Base-by-base conservation (phyloP, 2,888 invertebrate species). In the Cerceris rybyensis region DNA sequence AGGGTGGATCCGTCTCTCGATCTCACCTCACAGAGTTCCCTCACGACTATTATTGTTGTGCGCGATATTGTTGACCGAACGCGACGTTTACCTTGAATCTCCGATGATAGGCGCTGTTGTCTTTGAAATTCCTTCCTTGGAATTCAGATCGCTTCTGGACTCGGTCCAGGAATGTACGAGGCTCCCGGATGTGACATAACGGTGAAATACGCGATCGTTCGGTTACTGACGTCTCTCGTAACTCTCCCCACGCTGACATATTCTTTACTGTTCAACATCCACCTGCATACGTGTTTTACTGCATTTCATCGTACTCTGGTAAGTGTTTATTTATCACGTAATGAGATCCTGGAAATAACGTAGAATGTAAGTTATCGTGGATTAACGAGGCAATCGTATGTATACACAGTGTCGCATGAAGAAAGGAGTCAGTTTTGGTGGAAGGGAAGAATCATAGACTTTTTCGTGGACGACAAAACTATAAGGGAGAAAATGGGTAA, bases 1-100 rank as follows among this genome's bases (percentile, higher is more conserved):
- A 88, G 90, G 88, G 89, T 88, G 88, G 88, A 87, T 80, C 88
- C 80, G 60, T 65, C 72, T 78, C 70, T 69, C 58, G 41, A 70
- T 79, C 72, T 64, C 52, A 49, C 55, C 28, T 14, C 41, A 17
- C 59, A 39, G 28, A n/a, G 55, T 8, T n/a, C 7, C 14, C 13
- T n/a, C 14, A n/a, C n/a, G 9, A 28, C 8, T 28, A 28, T 57
- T 13, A 16, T 59, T 55, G 39, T 16, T 39, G 14, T n/a, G 17
- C 14, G 17, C 8, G 17, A 17, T 55, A 7, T 7, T 16, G 6
- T 17, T 28, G 55, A 16, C 46, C 9, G 46, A 46, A 1, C 13
- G 28, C 46, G 16, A 39, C 28, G 43, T 16, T 42, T 42, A 50
- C 60, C 61, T 72, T 58, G 58, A 67, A 65, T 17, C 70, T 39